A percentile compares a stretch with the other conserved stretches of the same genome.
Evolutionary conservation across 2,113 vertebrate genomes (phyloP).

Genomic region (Chaetura pelagica): DNA sequence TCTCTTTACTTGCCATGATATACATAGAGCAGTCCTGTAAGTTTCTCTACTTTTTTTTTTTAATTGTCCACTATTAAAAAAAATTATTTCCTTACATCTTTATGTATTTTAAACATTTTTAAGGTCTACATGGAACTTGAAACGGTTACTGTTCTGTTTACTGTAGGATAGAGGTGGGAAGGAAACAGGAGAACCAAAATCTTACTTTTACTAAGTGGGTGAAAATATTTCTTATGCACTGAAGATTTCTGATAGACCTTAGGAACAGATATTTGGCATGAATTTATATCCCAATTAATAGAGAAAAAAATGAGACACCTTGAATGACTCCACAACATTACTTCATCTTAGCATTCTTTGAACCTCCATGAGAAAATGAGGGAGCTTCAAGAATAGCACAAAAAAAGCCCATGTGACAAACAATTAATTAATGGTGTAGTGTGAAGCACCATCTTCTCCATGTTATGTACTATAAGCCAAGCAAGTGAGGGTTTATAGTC

Average conservation of each 20-base stretch:
- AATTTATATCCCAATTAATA: neutral
- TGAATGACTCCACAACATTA: neutral
- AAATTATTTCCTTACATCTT: neutral
- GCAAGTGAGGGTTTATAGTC: neutral
- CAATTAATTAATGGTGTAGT: fast-evolving
- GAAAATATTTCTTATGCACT: neutral
- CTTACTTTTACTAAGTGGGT: neutral
- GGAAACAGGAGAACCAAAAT: neutral
- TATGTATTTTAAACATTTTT: neutral
- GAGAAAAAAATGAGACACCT: neutral
- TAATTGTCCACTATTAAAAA: neutral
- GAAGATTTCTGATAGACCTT: neutral
- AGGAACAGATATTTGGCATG: neutral
- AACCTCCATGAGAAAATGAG: neutral
- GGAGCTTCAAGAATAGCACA: neutral
- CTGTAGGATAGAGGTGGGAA: neutral
- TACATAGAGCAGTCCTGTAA: neutral
- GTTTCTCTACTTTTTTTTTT: neutral
- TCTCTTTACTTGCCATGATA: neutral
- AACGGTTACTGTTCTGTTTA: neutral
- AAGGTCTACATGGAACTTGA: neutral
- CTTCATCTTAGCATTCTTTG: neutral
- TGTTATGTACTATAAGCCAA: neutral
- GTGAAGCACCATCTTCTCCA: neutral
- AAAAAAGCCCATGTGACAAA: neutral